Evolutionary conservation across 2,113 vertebrate genomes (phyloP), one percentile per base, ranked within the genome.

Genomic region (Python bivittatus): DNA sequence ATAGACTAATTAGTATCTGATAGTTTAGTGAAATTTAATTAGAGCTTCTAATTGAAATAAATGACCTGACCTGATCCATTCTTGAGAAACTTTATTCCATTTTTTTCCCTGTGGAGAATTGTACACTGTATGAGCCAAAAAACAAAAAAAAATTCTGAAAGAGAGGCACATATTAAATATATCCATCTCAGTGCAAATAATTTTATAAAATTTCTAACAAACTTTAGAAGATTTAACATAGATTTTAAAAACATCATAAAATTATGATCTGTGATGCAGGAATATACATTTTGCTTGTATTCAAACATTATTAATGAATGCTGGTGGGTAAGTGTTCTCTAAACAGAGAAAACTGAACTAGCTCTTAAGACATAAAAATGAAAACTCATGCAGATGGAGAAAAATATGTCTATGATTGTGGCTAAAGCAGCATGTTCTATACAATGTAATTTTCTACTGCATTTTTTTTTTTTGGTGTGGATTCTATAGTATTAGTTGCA

Each of bases 11-110:
- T 97, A 96, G 96, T 96, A 97, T 96, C 97, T 98, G 96, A 97
- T 96, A 97, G 94, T 96, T 97, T 97, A 95, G 95, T 96, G 93
- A 96, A 95, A 96, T 97, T 97, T 97, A 95, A 95, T 97, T 98
- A 97, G 95, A 64, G 92, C 95, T 96, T 96, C 94, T 98, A 97
- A 97, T 96, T 94, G 93, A 97, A 97, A 97, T 96, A 96, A 97
- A 97, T 97, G 94, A 89, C 94, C 94, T 97, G 94, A 89, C 94
- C 94, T 94, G 90, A 92, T 48, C 91, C 90, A 54, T 93, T 96
- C 91, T 92, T 96, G 90, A 96, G 94, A 91, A 94, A 90, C 95
- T 94, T 95, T 94, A 93, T 92, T 93, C 94, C 92, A 42, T 95
- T 95, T 96, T 94, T 93, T 27, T 57, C 94, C 92, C 94, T 38